Base-by-base conservation (phyloP, 1,140 invertebrate genomes). In the Oscheius sp. region DNA sequence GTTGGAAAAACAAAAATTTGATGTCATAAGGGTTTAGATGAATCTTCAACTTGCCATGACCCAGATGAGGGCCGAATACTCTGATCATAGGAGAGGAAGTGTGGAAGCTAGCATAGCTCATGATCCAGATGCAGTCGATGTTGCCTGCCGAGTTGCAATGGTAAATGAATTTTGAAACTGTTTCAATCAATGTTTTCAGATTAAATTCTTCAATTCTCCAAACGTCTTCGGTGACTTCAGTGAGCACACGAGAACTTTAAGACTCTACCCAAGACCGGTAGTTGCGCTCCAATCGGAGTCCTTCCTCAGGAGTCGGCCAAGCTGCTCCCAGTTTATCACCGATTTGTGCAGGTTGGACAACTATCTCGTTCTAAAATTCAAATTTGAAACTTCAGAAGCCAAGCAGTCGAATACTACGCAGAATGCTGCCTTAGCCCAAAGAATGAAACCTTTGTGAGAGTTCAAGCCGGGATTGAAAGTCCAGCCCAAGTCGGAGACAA, bases 231-330 rank as follows among this genome's bases (percentile, higher is more conserved):
- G 93, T 0, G 98, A 99, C 82, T 98, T 99, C 83, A 91, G 91
- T 55, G 96, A 99, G 82, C 96, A 99, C 85, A 98, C 95, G 0
- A 88, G 97, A 45, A 99, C 95, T 0, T 85, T 99, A 26, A 88
- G 97, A 4, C 87, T 99, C 0, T 99, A 99, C 86, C 97, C 97
- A 0, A 87, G 97, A 64, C 96, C 97, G 0, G 96, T 99, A 13
- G 96, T 99, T 10, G 95, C 95, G 7, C 97, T 99, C 82, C 97
- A 99, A 87, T 93, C 96, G 59, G 96, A 97, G 82, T 97, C 94
- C 77, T 99, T 99, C 82, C 87, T 99, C 0, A 89, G 94, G 67
- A 98, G 95, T 3, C 87, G 96, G 42, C 93, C 94, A 1, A 87
- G 92, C 73, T 85, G 87, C 32, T 82, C 85, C 18, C 90, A 91